Percentiles rank a stretch among this genome's conserved stretches.
Conservation (phyloP, 23 tunicate genomes). For the Pegea sp. region DNA sequence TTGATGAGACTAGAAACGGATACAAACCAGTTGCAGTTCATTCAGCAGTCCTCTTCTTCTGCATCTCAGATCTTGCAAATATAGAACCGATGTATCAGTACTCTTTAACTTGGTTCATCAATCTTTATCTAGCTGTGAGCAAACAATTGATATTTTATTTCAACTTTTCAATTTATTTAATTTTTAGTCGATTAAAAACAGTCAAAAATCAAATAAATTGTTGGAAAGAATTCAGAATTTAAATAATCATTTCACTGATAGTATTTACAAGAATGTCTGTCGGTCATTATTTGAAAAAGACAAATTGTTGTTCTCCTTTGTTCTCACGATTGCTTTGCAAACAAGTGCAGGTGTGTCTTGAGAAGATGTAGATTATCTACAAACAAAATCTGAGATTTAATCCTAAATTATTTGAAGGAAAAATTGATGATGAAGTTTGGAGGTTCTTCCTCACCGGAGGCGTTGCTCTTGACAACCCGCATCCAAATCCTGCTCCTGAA, state of each 20-base stretch:
- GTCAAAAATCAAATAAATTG: conserved; percentile 40
- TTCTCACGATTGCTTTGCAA: conserved; percentile 66
- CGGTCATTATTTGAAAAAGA: conserved; percentile 87
- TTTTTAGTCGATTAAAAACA: conserved; percentile 62
- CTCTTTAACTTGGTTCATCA: conserved; percentile 83
- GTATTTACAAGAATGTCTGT: conserved; percentile 92
- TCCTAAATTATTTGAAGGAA: conserved; percentile 13
- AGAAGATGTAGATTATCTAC: background rate
- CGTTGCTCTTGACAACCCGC: conserved; percentile 77
- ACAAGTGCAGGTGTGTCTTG: conserved; percentile 30
- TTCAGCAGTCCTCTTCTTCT: conserved; percentile 91
- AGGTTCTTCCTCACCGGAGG: conserved; percentile 94
- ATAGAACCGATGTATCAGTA: conserved; percentile 97
- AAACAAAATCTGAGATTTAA: background rate
- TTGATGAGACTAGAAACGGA: conserved; percentile 83
- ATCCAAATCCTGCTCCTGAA: conserved; percentile 82
- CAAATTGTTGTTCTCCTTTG: conserved; percentile 77
- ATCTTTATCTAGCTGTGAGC: conserved; percentile 52
- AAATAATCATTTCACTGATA: conserved; percentile 79
- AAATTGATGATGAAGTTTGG: conserved; percentile 79
- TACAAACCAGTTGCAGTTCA: conserved; percentile 84
- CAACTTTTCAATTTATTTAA: background rate
- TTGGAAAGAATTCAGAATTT: conserved; percentile 53
- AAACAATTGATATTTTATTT: background rate
- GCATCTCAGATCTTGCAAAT: conserved; percentile 81